Evolutionary conservation across 2,113 vertebrate species (phyloP), one percentile per base, ranked within the genome.

Genomic region (Peromyscus maniculatus): DNA sequence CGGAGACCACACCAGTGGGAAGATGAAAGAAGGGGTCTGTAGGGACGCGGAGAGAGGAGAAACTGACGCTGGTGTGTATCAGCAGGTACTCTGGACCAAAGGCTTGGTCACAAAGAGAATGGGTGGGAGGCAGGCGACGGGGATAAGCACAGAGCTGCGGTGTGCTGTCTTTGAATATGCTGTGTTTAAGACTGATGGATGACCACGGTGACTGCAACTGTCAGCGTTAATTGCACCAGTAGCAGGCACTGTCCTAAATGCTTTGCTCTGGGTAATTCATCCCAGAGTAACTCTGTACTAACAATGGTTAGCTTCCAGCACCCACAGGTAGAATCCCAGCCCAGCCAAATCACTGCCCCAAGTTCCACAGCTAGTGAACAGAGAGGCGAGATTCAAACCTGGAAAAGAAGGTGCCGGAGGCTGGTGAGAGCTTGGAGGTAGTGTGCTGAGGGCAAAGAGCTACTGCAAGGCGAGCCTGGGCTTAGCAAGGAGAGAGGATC

Each of bases 101-200:
- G 82, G 82, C 62, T 31, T 46, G 80, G n/a, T 46, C 86, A 33
- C 84, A 31, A 69, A 78, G 43, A 90, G 24, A 57, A 79, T 10
- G 33, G 13, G 12, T 1, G 1, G 33, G 24, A 17, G 22, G 87
- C n/a, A n/a, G 75, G 7, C 24, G 3, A 0, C 33, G 13, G 57
- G 55, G 24, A 5, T 4, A 69, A 9, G 78, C 3, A 8, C 5
- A 39, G 82, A 31, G n/a, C 12, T 3, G 64, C 17, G 72, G 62
- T 33, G 59, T 17, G 64, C 67, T 62, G 36, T 9, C 71, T 82
- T 86, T 55, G 26, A 71, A 59, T 71, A 7, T 21, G 64, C 19
- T 39, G 0, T 28, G 2, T 66, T 92, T 84, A 33, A 90, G 52
- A 36, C 5, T 36, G 16, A 86, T 66, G 5, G n/a, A 1, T 10